Percentiles rank a stretch among this genome's conserved stretches.
These are phyloP conservation scores for Bettongia penicillata DNA, from an alignment of 2,113 vertebrate genomes.

Conservation along the genomic window DNA sequence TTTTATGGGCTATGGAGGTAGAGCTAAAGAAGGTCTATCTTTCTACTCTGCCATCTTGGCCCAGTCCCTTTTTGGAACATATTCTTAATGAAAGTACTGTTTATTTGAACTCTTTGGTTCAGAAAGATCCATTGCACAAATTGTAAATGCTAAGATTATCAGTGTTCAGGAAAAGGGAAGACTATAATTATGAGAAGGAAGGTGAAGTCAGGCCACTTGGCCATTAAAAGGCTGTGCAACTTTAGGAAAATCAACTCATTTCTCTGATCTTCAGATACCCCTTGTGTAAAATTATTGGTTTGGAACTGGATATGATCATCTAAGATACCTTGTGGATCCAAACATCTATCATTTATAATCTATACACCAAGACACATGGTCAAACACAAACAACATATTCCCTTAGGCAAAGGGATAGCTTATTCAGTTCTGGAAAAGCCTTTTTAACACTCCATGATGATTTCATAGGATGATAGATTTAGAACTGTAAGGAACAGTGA, in stretches of 20 bases:
- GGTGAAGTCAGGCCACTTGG: neutral
- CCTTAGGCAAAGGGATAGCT: neutral
- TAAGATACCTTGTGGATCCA: neutral
- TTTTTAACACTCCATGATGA: neutral
- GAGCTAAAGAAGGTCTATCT: no score
- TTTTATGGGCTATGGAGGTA: no score
- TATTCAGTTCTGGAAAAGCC: neutral
- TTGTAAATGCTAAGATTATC: no score
- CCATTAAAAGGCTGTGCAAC: neutral
- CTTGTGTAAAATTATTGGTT: neutral
- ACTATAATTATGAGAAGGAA: neutral
- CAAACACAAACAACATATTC: neutral
- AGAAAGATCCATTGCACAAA: no score
- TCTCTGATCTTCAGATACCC: neutral
- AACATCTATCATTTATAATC: neutral
- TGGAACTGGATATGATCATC: neutral
- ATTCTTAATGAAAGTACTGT: no score
- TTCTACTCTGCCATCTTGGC: no score
- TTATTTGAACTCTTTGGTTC: no score
- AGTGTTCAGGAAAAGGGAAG: no score
- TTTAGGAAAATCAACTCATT: neutral
- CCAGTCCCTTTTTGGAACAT: no score
- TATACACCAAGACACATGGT: neutral
- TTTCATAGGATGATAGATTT: neutral
- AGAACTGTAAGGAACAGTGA: neutral